These are phyloP conservation scores for Cotesia congregata DNA, from an alignment of 2,888 invertebrate species.

Conservation along the genomic window DNA sequence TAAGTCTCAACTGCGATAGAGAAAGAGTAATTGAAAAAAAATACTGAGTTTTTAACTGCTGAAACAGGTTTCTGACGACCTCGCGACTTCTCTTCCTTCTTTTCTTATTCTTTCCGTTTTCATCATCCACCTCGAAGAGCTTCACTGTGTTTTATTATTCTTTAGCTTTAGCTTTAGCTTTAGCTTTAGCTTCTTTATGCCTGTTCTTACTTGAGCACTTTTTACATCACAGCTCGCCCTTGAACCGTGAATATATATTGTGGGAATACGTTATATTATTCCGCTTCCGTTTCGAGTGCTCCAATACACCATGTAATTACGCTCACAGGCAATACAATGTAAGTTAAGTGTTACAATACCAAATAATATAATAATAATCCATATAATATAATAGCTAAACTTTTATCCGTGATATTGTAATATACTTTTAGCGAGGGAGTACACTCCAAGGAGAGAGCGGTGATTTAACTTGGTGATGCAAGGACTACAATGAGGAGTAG, in stretches of 20 bases:
- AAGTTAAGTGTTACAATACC: not conserved
- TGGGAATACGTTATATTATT: slow-evolving; percentile 37
- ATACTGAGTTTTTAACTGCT: slow-evolving; percentile 37
- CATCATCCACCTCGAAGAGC: slow-evolving; percentile 25
- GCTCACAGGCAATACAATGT: not conserved
- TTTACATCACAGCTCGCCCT: slow-evolving; percentile 38
- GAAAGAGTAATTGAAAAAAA: slow-evolving; percentile 35
- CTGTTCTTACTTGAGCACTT: slow-evolving; percentile 9
- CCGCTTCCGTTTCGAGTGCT: slow-evolving; percentile 37
- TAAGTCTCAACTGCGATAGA: not conserved
- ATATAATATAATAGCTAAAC: not conserved
- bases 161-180: slow-evolving; percentile 23
- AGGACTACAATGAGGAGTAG: slow-evolving; percentile 20
- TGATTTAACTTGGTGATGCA: slow-evolving; percentile 36
- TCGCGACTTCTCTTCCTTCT: slow-evolving; percentile 42
- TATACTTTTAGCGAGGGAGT: not conserved
- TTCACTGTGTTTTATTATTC: slow-evolving; percentile 30
- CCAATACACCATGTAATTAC: not conserved
- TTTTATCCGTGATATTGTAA: not conserved
- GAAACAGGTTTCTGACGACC: slow-evolving; percentile 49
- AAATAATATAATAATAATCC: not conserved
- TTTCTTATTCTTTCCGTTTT: slow-evolving; percentile 26
- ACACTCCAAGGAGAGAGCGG: slow-evolving; percentile 4
- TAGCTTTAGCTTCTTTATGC: slow-evolving; percentile 28
- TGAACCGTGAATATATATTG: slow-evolving; percentile 33